These are phyloP conservation scores for Amaurobius ferox DNA, from an alignment of 2,888 invertebrate genomes.

Conservation along the genomic window DNA sequence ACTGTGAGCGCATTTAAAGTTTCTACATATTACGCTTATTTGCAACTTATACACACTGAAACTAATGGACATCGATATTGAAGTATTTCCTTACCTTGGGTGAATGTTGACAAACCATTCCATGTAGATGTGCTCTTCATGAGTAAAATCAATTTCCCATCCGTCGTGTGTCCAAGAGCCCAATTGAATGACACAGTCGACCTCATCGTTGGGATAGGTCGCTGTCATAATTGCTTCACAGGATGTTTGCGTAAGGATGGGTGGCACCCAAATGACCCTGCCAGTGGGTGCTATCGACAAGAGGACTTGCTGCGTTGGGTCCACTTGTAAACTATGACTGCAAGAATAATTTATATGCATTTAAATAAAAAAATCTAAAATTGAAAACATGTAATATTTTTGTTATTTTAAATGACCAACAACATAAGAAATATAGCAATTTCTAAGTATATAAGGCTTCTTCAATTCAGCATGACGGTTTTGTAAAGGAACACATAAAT, in stretches of 20 bases:
- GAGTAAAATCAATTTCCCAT: constrained; percentile 45
- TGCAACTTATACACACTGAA: too few species aligned
- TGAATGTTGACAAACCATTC: constrained; percentile 34
- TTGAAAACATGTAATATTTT: too few species aligned
- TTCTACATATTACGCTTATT: too few species aligned
- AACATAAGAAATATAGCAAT: too few species aligned
- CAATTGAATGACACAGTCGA: constrained; percentile 3
- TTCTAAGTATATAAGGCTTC: too few species aligned
- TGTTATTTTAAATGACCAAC: too few species aligned
- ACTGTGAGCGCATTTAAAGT: too few species aligned
- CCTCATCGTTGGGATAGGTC: constrained; percentile 22
- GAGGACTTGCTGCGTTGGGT: constrained; percentile 39
- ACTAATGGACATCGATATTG: not conserved
- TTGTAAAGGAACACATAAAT: too few species aligned
- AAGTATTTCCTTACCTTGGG: constrained; percentile 24
- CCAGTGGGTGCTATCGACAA: constrained; percentile 15
- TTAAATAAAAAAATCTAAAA: too few species aligned
- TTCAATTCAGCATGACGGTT: too few species aligned
- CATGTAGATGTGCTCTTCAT: constrained; percentile 18
- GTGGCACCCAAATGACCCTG: constrained; percentile 32
- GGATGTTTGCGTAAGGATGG: constrained; percentile 27
- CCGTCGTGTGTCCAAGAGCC: constrained; percentile 65
- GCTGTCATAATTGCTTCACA: not conserved
- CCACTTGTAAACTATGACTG: constrained; percentile 47
- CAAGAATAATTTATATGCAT: too few species aligned